These are phyloP conservation scores for Setipinna tenuifilis DNA, from an alignment of 2,797 vertebrate species.

Conservation along the genomic window DNA sequence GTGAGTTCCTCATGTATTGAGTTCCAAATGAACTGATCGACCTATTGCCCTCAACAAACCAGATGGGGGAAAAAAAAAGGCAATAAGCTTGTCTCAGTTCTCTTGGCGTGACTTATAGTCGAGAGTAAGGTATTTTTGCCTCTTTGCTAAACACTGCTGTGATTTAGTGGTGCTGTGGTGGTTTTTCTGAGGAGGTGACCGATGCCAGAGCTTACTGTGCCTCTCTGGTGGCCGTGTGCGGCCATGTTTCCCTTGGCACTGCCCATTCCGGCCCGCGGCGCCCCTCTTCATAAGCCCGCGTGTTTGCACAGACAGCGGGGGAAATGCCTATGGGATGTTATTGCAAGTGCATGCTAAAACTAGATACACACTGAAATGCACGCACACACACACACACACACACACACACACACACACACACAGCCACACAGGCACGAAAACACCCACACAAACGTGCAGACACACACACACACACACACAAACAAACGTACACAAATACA, in stretches of 20 bases:
- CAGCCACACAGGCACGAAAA: constrained; percentile 31
- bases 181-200: constrained; percentile 23
- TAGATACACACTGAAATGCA: constrained; percentile 9
- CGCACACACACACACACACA: constrained; percentile 27
- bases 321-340: constrained; percentile 46
- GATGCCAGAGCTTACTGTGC: background rate
- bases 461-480: constrained; percentile 1
- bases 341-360: constrained; percentile 47
- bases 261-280: background rate
- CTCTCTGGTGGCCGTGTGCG: constrained; percentile 18
- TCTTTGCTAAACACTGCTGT: background rate
- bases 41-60: background rate
- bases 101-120: background rate
- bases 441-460: background rate
- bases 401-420: constrained; percentile 24
- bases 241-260: constrained; percentile 48
- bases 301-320: constrained; percentile 38
- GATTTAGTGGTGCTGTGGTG: background rate
- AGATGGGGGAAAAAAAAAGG: background rate
- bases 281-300: background rate
- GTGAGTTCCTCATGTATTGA: background rate
- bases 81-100: background rate
- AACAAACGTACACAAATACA: background rate
- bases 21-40: background rate
- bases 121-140: background rate